phyloP scores from a whole-genome alignment of 1,140 invertebrate species.

The Ooceraea biroi region DNA sequence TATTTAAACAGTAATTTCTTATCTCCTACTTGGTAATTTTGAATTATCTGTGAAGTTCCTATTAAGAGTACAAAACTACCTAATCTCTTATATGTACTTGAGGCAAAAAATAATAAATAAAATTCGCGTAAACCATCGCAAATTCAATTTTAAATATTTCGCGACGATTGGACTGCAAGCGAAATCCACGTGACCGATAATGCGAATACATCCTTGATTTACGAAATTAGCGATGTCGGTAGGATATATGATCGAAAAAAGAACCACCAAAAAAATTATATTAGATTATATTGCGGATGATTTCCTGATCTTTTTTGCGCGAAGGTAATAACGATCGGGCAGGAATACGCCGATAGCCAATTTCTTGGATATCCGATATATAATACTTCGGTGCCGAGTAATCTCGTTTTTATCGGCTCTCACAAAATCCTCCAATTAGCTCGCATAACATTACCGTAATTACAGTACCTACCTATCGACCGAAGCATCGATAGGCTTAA shows the following conservation, averaged over 20 bases:
- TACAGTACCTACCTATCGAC: slow-evolving; percentile 74
- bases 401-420: slow-evolving; percentile 81
- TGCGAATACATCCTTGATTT: slow-evolving; percentile 59
- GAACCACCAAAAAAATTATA: slow-evolving; percentile 47
- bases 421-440: slow-evolving; percentile 81
- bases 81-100: neutral
- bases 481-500: slow-evolving; percentile 70
- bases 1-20: neutral
- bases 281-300: slow-evolving; percentile 70
- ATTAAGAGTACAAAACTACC: too few relatives aligned
- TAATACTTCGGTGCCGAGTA: slow-evolving; percentile 64
- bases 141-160: slow-evolving; percentile 31
- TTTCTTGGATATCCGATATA: slow-evolving; percentile 74
- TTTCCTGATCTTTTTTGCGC: slow-evolving; percentile 63
- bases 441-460: slow-evolving; percentile 82
- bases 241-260: slow-evolving; percentile 11
- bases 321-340: slow-evolving; percentile 62
- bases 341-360: slow-evolving; percentile 75
- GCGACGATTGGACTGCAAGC: neutral
- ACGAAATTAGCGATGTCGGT: slow-evolving; percentile 21
- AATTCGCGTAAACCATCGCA: slow-evolving; percentile 16
- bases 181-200: slow-evolving; percentile 48
- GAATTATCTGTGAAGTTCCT: slow-evolving; percentile 28
- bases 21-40: slow-evolving; percentile 26
- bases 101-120: neutral